Evolutionary conservation across 2,888 invertebrate genomes (phyloP), one percentile per base, ranked within the genome.

Genomic region (Busseola fusca): DNA sequence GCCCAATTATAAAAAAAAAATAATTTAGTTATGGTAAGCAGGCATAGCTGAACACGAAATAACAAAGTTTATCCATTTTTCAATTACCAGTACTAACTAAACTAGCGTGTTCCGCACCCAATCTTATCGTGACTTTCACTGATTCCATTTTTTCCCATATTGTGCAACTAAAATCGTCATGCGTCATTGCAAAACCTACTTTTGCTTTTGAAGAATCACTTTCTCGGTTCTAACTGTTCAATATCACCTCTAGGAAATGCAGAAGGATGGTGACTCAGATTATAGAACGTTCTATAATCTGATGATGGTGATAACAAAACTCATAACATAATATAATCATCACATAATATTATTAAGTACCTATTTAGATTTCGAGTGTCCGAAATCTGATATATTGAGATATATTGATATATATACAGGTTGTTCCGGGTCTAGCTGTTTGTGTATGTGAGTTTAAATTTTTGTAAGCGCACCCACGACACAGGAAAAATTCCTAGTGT

Each of bases 141-240:
- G 14, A 18, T 65, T 54, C n/a, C 12, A 52, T 42, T 68, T 52
- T 58, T 25, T 0, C 10, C n/a, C 30, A 7, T 52, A 56, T 18
- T 14, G 4, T 16, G 40, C 34, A 76, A 12, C 40, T 57, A 14
- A 16, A 18, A n/a, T 40, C 18, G 40, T 12, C 76, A 64, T 81
- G 60, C 81, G 81, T 77, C 81, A 81, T 65, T 59, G 42, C 48
- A 45, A 76, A 57, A 52, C 50, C 58, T 34, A 69, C 69, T 76
- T 77, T 76, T 76, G 52, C 48, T 69, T 74, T 69, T 45, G 12
- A 9, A 30, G 56, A 66, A 77, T 60, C 50, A 81, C 81, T 81
- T 81, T 77, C 77, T 37, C 60, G 10, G 30, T 21, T 37, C 9
- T 30, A 5, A 48, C 50, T 42, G 56, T 34, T 54, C 25, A 40